These are phyloP conservation scores for Glossosoma conforme DNA, from an alignment of 1,140 invertebrate genomes.

Conservation along the genomic window DNA sequence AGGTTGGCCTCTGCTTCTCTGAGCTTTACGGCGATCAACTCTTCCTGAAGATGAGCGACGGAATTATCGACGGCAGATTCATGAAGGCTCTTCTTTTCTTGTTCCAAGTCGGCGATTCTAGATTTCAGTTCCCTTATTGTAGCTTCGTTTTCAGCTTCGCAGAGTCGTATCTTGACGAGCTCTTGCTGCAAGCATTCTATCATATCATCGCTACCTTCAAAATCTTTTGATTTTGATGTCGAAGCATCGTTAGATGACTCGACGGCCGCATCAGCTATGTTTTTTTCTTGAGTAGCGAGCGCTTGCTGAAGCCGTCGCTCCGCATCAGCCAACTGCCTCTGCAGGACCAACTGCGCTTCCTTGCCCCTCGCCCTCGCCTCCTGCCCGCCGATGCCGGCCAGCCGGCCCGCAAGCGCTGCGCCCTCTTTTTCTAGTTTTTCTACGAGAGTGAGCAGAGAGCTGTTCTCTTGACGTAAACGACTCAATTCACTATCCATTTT, in stretches of 20 bases:
- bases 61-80: conserved; percentile 81
- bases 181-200: conserved; percentile 84
- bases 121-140: conserved; percentile 70
- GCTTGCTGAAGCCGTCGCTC: conserved; percentile 32
- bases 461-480: conserved; percentile 89
- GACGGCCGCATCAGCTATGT: conserved; percentile 61
- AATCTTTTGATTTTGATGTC: conserved; percentile 43
- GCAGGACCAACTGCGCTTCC: conserved; percentile 65
- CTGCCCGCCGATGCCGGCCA: conserved; percentile 82
- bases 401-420: conserved; percentile 82
- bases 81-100: conserved; percentile 80
- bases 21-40: conserved; percentile 89
- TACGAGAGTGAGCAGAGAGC: conserved; percentile 85
- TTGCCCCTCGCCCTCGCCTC: conserved; percentile 91
- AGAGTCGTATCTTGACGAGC: conserved; percentile 75
- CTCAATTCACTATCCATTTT: conserved; percentile 25
- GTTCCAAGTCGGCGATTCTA: conserved; percentile 78
- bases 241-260: conserved; percentile 10
- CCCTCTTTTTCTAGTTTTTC: conserved; percentile 91
- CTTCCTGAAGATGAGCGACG: conserved; percentile 88
- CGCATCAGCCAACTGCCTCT: conserved; percentile 42
- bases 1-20: conserved; percentile 88
- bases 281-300: conserved; percentile 9
- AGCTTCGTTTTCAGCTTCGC: conserved; percentile 80
- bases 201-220: conserved; percentile 64